A percentile compares a stretch with the other conserved stretches of the same genome.
phyloP scores from a whole-genome alignment of 2,113 vertebrate species.

The Syngnathus typhle region DNA sequence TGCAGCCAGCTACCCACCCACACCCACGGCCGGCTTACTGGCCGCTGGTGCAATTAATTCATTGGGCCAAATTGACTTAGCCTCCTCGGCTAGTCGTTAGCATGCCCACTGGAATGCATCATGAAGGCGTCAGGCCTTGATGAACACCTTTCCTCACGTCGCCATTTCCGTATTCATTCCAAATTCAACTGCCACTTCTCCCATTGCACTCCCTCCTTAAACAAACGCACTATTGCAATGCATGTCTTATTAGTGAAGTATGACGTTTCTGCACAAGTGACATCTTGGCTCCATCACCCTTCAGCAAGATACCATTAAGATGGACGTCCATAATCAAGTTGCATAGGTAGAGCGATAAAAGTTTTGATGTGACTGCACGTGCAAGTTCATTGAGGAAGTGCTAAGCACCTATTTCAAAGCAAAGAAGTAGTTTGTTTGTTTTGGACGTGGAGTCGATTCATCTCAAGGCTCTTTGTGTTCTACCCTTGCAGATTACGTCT shows the following conservation, averaged over 20 bases:
- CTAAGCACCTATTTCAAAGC: too few relatives aligned
- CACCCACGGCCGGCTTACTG: neutral
- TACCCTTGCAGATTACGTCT: conserved; percentile 90
- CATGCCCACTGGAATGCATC: conserved; percentile 48
- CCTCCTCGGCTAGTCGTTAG: conserved; percentile 53
- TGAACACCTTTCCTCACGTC: neutral
- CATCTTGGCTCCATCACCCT: too few relatives aligned
- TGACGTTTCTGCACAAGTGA: neutral
- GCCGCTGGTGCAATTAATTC: conserved; percentile 6
- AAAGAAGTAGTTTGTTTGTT: too few relatives aligned
- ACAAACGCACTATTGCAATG: neutral
- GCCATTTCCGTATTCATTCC: neutral
- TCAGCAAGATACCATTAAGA: too few relatives aligned
- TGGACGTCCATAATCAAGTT: too few relatives aligned
- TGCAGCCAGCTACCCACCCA: neutral
- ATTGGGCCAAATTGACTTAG: conserved; percentile 5
- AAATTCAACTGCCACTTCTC: neutral
- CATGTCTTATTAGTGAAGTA: neutral
- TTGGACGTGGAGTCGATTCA: too few relatives aligned
- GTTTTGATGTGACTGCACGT: too few relatives aligned
- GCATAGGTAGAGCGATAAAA: too few relatives aligned
- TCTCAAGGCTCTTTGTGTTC: neutral
- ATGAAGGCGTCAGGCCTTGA: conserved; percentile 51
- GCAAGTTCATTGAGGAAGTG: too few relatives aligned
- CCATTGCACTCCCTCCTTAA: neutral